Percentiles rank a stretch among this genome's conserved stretches.
Evolutionary conservation across 2,113 vertebrate species (phyloP).

Genomic region (Willisornis vidua): DNA sequence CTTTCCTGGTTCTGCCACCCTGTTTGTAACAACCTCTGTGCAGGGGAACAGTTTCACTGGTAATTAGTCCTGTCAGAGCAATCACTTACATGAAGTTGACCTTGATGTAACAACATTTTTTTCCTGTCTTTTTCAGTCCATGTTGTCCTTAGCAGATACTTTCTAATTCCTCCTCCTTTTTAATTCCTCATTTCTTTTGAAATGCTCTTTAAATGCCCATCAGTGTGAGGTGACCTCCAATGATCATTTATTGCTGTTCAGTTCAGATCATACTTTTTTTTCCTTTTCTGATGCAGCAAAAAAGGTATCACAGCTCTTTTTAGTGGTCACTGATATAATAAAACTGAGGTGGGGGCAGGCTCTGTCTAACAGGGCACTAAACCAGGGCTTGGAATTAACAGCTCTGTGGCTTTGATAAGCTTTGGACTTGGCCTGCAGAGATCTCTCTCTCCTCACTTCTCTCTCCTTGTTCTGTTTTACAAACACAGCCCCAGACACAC

Average conservation of each 20-base stretch:
- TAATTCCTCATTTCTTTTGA: background rate
- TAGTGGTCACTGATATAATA: background rate
- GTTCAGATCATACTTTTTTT: background rate
- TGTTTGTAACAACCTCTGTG: background rate
- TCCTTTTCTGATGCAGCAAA: rapidly evolving
- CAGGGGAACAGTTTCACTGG: background rate
- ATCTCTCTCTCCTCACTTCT: background rate
- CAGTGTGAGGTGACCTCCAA: background rate
- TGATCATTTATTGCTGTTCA: background rate
- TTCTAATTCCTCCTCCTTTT: background rate
- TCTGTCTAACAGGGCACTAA: background rate
- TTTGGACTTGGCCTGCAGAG: background rate
- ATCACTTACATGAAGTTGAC: background rate
- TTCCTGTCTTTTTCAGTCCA: background rate
- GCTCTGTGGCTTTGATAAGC: background rate
- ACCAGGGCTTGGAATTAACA: background rate
- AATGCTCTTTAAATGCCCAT: rapidly evolving
- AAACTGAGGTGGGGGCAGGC: background rate
- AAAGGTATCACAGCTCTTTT: background rate
- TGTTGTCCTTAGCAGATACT: background rate
- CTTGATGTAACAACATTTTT: background rate
- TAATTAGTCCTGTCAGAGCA: background rate
- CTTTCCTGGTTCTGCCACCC: background rate
- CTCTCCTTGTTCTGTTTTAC: background rate
- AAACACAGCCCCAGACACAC: background rate